A percentile compares a stretch with the other conserved stretches of the same genome.
Conservation (phyloP, 2,113 vertebrate genomes). For the Eulemur rufifrons region DNA sequence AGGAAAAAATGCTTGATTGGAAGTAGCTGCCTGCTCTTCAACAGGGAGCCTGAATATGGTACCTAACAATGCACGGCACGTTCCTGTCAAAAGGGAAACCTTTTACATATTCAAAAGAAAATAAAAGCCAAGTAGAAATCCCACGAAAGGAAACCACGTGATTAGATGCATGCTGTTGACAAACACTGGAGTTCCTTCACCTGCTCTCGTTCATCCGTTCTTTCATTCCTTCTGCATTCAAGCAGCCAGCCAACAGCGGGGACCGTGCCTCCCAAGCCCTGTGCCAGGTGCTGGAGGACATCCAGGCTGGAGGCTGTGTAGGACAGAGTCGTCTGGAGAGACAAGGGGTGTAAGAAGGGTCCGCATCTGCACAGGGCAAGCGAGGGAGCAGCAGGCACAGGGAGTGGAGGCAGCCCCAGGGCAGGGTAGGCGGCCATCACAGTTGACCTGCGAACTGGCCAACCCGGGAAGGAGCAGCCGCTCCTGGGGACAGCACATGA, state of each 20-base stretch:
- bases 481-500: background rate
- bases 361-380: rapidly evolving
- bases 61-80: background rate
- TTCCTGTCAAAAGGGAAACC: background rate
- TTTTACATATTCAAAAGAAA: background rate
- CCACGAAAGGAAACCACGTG: background rate
- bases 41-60: background rate
- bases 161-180: background rate
- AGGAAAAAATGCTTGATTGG: background rate
- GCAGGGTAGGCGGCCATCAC: background rate
- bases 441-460: background rate
- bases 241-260: background rate
- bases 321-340: background rate
- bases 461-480: rapidly evolving
- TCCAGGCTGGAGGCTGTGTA: background rate
- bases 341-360: background rate
- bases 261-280: background rate
- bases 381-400: rapidly evolving
- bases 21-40: background rate
- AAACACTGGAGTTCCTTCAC: background rate
- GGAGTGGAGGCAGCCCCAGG: rapidly evolving
- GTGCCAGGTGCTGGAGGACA: background rate
- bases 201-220: background rate
- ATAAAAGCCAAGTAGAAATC: background rate
- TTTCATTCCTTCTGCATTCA: background rate